phyloP scores from a whole-genome alignment of 2,113 vertebrate genomes.

The Phalacrocorax aristotelis region DNA sequence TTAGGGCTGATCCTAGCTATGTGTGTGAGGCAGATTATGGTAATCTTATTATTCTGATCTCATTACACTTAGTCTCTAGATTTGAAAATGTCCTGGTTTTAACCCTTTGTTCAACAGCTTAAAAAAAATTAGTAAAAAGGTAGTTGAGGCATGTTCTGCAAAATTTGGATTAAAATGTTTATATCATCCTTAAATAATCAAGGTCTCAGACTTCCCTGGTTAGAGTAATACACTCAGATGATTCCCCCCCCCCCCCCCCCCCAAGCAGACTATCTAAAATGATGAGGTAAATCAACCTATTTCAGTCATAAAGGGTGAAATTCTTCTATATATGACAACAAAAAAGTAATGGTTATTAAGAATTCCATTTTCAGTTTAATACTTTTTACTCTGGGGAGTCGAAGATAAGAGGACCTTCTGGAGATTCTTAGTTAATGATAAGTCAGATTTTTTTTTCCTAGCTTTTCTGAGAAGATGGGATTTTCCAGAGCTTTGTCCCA shows the following conservation, averaged over 20 bases:
- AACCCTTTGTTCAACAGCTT: conserved; percentile 25
- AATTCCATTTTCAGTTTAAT: neutral
- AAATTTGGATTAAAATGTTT: neutral
- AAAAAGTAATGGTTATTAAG: neutral
- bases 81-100: conserved; percentile 19
- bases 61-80: conserved; percentile 32
- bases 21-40: conserved; percentile 42
- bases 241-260: too few relatives aligned
- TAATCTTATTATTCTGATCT: conserved; percentile 67
- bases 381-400: neutral
- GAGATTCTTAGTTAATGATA: neutral
- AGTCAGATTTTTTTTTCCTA: neutral
- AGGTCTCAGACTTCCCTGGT: neutral
- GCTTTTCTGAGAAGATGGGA: neutral
- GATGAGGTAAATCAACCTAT: neutral
- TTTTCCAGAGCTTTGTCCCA: neutral
- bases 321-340: neutral
- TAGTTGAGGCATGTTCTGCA: neutral
- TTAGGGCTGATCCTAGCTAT: conserved; percentile 37
- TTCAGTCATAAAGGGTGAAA: neutral
- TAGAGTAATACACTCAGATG: neutral
- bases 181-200: neutral
- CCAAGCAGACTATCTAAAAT: neutral
- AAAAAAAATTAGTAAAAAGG: neutral
- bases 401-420: neutral